A percentile compares a stretch with the other conserved stretches of the same genome.
These are phyloP conservation scores for Phylloscopus trochiloides DNA, from an alignment of 2,113 vertebrate species.

Conservation along the genomic window DNA sequence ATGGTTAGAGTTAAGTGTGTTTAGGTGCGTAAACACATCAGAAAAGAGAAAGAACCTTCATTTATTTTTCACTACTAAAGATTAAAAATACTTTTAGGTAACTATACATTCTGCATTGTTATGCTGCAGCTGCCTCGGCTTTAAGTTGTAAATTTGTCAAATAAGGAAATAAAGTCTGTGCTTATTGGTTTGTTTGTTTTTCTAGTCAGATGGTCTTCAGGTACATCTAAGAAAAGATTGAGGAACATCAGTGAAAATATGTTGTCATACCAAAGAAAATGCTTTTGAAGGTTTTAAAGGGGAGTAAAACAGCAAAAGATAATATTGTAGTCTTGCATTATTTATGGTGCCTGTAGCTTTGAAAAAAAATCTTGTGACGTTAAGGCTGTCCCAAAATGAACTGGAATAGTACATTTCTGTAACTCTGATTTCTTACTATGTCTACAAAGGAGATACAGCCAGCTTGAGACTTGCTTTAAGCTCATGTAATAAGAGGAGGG, in stretches of 20 bases:
- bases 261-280: background rate
- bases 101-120: background rate
- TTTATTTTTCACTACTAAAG: background rate
- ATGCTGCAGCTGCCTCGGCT: background rate
- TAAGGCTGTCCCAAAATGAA: background rate
- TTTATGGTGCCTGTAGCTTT: background rate
- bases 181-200: background rate
- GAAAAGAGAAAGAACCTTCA: background rate
- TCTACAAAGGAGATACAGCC: background rate
- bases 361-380: background rate
- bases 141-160: background rate
- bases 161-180: background rate
- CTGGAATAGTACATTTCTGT: background rate
- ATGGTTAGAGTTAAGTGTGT: background rate
- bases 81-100: background rate
- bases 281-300: background rate
- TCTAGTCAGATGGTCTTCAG: background rate
- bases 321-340: background rate
- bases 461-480: background rate
- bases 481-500: accelerated
- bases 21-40: background rate
- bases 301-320: background rate
- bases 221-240: background rate
- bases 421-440: background rate
- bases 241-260: background rate